Base-by-base conservation (phyloP, 1,140 invertebrate species). In the Parasteatoda tepidariorum region DNA sequence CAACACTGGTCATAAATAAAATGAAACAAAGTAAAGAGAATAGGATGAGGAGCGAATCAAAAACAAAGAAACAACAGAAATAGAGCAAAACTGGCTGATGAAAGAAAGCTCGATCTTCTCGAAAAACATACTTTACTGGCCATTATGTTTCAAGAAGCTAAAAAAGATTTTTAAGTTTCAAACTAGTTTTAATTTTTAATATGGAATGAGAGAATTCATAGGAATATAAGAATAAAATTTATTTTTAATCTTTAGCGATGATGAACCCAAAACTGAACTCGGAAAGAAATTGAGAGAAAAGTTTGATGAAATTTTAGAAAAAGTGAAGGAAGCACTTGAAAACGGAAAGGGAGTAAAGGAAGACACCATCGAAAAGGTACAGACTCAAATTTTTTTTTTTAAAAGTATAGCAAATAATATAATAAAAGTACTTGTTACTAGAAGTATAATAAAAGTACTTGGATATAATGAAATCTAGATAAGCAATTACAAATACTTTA, bases 281-380 rank as follows among this genome's bases (percentile, higher is more conserved):
- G 55, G 57, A 13, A 18, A 48, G 22, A 84, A 59, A 41, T 22
- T 84, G 62, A 78, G 59, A 15, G 71, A 84, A 57, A 28, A 24
- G 6, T 64, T 79, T 2, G 74, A 84, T 28, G 34, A 74, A n/a
- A 64, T 84, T 31, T 33, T 84, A 28, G 67, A 79, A 62, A 84
- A 84, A 68, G n/a, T 84, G 5, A 84, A 79, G n/a, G 75, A 79
- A 24, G 66, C 66, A 15, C 48, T 84, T 7, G 83, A 78, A n/a
- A 28, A 76, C 3, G 82, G 82, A 9, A 84, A 84, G 24, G 73
- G 7, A 15, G 64, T 84, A 62, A 76, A 57, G 5, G 66, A 68
- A 15, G 62, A 76, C 13, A 33, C 18, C 7, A 1, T 76, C 7
- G 71, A 68, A 15, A 75, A 76, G 82, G 82, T 84, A 76, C 2